These are phyloP conservation scores for Myxocyprinus asiaticus DNA, from an alignment of 2,113 vertebrate species.

Conservation along the genomic window DNA sequence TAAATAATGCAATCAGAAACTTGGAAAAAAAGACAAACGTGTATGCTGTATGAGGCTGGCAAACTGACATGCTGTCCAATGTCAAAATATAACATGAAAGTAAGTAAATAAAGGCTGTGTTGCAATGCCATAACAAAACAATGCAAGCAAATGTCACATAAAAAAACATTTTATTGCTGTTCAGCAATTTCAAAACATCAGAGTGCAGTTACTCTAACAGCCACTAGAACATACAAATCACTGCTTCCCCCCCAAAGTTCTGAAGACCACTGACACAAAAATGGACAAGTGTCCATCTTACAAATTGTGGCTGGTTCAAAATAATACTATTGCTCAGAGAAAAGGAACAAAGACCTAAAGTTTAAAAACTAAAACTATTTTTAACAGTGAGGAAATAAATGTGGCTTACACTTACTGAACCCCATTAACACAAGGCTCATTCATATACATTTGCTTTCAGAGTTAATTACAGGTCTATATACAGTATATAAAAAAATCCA, in stretches of 20 bases:
- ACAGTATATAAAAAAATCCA: not conserved
- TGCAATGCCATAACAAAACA: not conserved
- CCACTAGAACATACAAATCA: not conserved
- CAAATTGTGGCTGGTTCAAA: too few relatives aligned
- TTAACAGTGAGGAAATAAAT: not conserved
- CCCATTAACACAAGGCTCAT: not conserved
- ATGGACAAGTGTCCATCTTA: not conserved
- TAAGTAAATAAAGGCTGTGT: not conserved
- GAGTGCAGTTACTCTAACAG: not conserved
- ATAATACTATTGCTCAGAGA: not conserved
- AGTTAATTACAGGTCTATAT: too few relatives aligned
- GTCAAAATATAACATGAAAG: too few relatives aligned
- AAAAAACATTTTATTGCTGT: slow-evolving; percentile 1
- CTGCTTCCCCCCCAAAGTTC: not conserved
- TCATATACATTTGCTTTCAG: not conserved
- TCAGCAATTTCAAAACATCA: slow-evolving; percentile 19
- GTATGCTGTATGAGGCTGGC: not conserved
- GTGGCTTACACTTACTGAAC: not conserved
- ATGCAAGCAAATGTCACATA: not conserved
- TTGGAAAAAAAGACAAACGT: not conserved
- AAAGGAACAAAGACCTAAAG: not conserved
- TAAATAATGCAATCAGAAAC: not conserved
- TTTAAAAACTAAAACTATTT: not conserved
- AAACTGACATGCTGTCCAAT: not conserved
- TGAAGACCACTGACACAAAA: not conserved